Conservation (phyloP, 1,140 invertebrate species). For the Bombus consobrinus region DNA sequence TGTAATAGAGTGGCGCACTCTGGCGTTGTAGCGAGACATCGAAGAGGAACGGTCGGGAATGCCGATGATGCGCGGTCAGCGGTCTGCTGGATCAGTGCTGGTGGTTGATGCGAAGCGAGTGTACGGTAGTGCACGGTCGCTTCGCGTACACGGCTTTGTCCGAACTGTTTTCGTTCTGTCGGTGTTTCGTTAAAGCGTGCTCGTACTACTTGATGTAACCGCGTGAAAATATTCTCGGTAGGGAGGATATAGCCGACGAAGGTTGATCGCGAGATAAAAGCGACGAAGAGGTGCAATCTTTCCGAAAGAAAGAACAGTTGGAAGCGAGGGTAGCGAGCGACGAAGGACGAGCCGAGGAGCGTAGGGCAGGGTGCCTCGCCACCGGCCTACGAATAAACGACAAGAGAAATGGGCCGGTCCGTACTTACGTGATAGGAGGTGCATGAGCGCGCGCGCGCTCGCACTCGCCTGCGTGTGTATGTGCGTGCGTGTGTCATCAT, state of each 20-base stretch:
- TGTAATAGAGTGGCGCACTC: constrained; percentile 53
- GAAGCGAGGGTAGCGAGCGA: constrained; percentile 8
- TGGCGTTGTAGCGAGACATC: constrained; percentile 15
- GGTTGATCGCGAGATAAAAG: too few relatives aligned
- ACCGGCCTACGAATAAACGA: constrained; percentile 60
- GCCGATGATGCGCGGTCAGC: constrained; percentile 68
- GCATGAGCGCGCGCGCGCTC: constrained; percentile 69
- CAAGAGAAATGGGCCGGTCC: constrained; percentile 69
- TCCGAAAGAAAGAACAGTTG: not conserved
- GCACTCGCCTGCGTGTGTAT: constrained; percentile 60
- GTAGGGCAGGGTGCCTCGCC: constrained; percentile 52
- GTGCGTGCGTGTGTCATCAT: constrained; percentile 56
- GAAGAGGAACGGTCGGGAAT: constrained; percentile 62
- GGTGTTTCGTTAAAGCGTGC: constrained; percentile 27
- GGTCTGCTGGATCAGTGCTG: constrained; percentile 60
- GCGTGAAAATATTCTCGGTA: not conserved
- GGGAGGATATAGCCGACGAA: too few relatives aligned
- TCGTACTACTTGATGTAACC: constrained; percentile 20
- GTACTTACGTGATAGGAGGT: constrained; percentile 70
- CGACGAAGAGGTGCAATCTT: too few relatives aligned
- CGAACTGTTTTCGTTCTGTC: constrained; percentile 54
- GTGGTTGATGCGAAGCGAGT: constrained; percentile 67
- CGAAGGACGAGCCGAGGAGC: not conserved
- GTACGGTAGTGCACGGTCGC: constrained; percentile 51
- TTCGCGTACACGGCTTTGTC: constrained; percentile 43